phyloP scores from a whole-genome alignment of 2,113 vertebrate genomes.

The Syngnathus scovelli region DNA sequence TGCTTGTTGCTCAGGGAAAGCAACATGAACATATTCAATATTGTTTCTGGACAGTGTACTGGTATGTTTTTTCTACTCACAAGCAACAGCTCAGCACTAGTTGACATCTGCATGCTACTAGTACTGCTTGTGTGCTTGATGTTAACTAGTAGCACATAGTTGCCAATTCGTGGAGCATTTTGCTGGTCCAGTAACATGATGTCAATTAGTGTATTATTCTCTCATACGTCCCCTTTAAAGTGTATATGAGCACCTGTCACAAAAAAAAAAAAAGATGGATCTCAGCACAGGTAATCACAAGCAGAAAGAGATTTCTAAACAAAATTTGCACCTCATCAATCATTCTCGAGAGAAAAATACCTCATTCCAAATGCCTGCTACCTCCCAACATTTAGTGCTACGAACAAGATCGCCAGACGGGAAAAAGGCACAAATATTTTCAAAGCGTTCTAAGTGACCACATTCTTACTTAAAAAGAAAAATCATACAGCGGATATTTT shows the following conservation, averaged over 20 bases:
- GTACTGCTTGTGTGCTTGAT: background rate
- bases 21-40: background rate
- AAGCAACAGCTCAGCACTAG: background rate
- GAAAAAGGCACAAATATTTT: conserved; percentile 69
- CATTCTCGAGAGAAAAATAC: no score
- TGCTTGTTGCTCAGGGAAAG: background rate
- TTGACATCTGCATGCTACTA: background rate
- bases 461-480: conserved; percentile 46
- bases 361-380: background rate
- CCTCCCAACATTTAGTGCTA: background rate
- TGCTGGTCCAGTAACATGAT: no score
- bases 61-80: background rate
- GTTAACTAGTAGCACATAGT: no score
- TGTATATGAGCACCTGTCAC: conserved; percentile 25
- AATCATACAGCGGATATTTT: conserved; percentile 57
- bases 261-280: background rate
- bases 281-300: background rate
- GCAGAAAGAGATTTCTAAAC: background rate
- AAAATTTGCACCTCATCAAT: conserved; percentile 7
- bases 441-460: conserved; percentile 64
- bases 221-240: background rate
- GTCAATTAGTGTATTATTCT: no score
- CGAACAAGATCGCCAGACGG: conserved; percentile 58
- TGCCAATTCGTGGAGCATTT: no score
- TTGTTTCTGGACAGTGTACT: background rate